These are phyloP conservation scores for Philonicus albiceps DNA, from an alignment of 2,888 invertebrate genomes.

Conservation along the genomic window DNA sequence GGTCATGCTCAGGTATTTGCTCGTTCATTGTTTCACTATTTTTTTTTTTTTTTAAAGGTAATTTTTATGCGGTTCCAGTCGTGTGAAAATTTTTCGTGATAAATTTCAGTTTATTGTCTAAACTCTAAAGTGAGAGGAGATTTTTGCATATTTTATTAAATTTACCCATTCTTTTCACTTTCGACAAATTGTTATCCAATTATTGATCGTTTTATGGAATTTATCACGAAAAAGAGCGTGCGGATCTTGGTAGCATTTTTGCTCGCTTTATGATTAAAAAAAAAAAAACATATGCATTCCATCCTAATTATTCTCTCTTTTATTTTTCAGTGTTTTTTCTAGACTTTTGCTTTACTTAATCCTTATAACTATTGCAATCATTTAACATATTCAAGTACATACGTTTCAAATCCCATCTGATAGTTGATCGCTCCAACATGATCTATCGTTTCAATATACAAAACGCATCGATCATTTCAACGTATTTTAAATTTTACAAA, in stretches of 20 bases:
- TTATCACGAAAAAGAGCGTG: neutral
- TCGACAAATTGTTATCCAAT: neutral
- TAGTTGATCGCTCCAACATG: neutral
- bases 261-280: neutral
- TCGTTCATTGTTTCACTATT: neutral
- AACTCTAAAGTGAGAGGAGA: neutral
- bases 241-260: neutral
- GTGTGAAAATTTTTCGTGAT: neutral
- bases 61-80: neutral
- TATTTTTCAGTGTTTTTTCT: neutral
- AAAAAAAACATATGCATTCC: neutral
- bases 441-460: neutral
- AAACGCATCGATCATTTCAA: neutral
- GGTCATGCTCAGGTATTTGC: neutral
- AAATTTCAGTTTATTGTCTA: neutral
- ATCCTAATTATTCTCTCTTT: neutral
- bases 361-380: too few relatives aligned
- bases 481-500: neutral
- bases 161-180: neutral
- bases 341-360: neutral
- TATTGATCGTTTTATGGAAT: neutral
- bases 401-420: too few relatives aligned
- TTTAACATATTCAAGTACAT: neutral
- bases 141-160: neutral
- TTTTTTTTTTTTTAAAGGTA: neutral